Percentiles rank a stretch among this genome's conserved stretches.
Conservation (phyloP, 2,888 invertebrate species). For the Seladonia tumulorum region DNA sequence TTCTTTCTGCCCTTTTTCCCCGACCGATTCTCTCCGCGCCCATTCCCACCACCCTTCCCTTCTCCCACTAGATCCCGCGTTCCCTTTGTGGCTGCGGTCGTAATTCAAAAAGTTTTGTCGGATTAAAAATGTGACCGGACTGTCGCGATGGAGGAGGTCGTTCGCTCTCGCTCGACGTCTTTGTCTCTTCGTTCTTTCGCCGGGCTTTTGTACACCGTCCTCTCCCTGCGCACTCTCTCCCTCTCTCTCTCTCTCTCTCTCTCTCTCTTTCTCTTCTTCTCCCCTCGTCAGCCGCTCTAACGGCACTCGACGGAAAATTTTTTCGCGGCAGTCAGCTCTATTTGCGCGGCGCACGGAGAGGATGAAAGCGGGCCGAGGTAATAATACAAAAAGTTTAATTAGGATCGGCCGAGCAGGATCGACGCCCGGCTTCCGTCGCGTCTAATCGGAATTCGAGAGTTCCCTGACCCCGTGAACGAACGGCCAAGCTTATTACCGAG, state of each 20-base stretch:
- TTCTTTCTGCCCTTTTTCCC: constrained; percentile 12
- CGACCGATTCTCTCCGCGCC: constrained; percentile 13
- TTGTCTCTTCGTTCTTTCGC: constrained; percentile 41
- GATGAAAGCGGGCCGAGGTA: background rate
- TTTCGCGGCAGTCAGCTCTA: constrained; percentile 28
- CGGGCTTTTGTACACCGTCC: constrained; percentile 18
- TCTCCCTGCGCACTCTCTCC: background rate
- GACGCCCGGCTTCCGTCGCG: background rate
- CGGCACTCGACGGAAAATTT: constrained; percentile 13
- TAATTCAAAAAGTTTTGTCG: constrained; percentile 80
- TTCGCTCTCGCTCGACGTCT: constrained; percentile 46
- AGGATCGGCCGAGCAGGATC: background rate
- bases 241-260: background rate
- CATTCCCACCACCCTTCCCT: constrained; percentile 10
- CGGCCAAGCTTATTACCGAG: background rate
- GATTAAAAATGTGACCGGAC: constrained; percentile 79
- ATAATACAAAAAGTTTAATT: constrained; percentile 34
- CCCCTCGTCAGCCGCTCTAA: constrained; percentile 7
- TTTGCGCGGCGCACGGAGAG: background rate
- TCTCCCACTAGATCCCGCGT: constrained; percentile 16
- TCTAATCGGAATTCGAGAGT: constrained; percentile 3
- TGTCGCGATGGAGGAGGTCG: constrained; percentile 51
- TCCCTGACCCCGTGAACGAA: background rate
- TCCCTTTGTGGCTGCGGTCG: constrained; percentile 52
- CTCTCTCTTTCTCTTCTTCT: background rate